phyloP scores from a whole-genome alignment of 92 coral and sea anemone genomes.

The Siderastrea radians region DNA sequence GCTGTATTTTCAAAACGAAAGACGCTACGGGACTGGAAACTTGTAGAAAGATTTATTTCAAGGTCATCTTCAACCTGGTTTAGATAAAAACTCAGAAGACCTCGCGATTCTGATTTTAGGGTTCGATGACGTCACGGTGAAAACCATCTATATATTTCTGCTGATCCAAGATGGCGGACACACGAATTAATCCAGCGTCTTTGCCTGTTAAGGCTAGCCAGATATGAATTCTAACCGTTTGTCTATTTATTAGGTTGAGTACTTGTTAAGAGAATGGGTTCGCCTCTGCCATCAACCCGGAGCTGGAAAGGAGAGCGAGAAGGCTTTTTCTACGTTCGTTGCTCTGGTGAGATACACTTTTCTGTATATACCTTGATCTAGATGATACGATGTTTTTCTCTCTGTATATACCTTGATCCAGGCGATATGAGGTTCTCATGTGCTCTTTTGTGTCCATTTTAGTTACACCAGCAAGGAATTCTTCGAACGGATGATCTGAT shows the following conservation, averaged over 20 bases:
- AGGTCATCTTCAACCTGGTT: too few species aligned
- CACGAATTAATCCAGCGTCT: too few species aligned
- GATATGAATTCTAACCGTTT: background rate
- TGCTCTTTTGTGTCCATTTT: conserved; percentile 7
- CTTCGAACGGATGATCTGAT: conserved; percentile 97
- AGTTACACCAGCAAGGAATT: conserved; percentile 98
- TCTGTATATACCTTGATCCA: background rate
- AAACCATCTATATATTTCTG: too few species aligned
- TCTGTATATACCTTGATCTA: background rate
- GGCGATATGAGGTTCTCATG: background rate
- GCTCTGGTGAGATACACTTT: conserved; percentile 80
- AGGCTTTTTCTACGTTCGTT: conserved; percentile 97
- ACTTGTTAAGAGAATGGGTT: conserved; percentile 97
- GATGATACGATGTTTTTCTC: background rate
- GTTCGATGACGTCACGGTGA: too few species aligned
- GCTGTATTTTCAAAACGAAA: too few species aligned
- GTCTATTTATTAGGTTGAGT: conserved; percentile 87
- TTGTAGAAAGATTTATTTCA: too few species aligned
- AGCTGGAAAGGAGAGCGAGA: conserved; percentile 99
- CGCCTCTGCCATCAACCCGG: conserved; percentile 98
- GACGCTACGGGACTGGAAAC: too few species aligned
- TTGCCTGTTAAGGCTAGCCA: too few species aligned
- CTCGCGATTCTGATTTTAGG: too few species aligned
- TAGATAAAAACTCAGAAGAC: too few species aligned
- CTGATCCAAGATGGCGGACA: too few species aligned